Conservation (phyloP, 2,113 vertebrate species). For the Syngnathus typhle region DNA sequence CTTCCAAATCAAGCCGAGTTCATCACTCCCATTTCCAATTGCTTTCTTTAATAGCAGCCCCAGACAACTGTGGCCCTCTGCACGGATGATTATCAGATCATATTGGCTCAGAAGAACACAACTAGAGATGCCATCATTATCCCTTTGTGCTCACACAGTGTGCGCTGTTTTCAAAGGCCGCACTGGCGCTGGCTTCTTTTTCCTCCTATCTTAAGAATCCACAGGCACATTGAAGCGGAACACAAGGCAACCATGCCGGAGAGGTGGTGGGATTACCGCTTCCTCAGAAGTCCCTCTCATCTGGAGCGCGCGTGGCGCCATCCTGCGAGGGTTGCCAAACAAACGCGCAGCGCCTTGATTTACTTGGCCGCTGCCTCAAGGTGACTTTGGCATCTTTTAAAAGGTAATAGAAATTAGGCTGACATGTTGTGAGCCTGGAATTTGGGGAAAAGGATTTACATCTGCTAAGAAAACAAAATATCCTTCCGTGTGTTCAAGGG, state of each 20-base stretch:
- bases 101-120: slow-evolving; percentile 12
- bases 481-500: slow-evolving; percentile 12
- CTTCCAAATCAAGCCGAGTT: background rate
- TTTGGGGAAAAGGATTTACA: slow-evolving; percentile 3
- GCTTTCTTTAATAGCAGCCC: slow-evolving; percentile 1
- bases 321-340: slow-evolving; percentile 36
- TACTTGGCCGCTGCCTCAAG: slow-evolving; percentile 47
- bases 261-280: slow-evolving; percentile 55
- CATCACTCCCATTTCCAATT: background rate
- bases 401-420: slow-evolving; percentile 28
- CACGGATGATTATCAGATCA: slow-evolving; percentile 35
- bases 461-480: background rate
- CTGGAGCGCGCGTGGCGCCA: slow-evolving; percentile 35
- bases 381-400: slow-evolving; percentile 53
- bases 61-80: slow-evolving; percentile 1
- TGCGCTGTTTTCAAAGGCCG: slow-evolving; percentile 46
- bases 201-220: slow-evolving; percentile 57
- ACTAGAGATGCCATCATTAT: slow-evolving; percentile 35
- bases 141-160: slow-evolving; percentile 27
- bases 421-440: background rate
- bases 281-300: slow-evolving; percentile 54
- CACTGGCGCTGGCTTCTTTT: slow-evolving; percentile 44
- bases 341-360: slow-evolving; percentile 19
- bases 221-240: slow-evolving; percentile 63
- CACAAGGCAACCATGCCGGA: slow-evolving; percentile 63